Conservation (phyloP, 2,113 vertebrate genomes). For the Misgurnus mizolepis region DNA sequence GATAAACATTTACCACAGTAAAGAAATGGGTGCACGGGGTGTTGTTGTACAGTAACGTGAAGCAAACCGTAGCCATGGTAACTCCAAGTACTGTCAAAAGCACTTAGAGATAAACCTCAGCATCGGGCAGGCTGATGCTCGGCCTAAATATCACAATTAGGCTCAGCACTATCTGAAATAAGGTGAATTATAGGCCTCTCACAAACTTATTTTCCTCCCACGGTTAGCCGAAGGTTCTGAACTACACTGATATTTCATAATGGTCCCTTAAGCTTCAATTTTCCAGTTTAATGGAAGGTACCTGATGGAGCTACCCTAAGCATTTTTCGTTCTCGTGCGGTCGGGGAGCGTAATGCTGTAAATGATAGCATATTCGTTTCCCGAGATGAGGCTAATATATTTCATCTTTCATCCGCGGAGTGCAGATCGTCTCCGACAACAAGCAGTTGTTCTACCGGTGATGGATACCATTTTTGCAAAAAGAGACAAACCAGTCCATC, state of each 20-base stretch:
- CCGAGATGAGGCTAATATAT: slow-evolving; percentile 52
- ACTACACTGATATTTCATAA: slow-evolving; percentile 46
- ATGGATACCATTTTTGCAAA: not conserved
- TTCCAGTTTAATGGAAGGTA: slow-evolving; percentile 56
- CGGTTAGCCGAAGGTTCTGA: slow-evolving; percentile 37
- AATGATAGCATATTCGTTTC: slow-evolving; percentile 61
- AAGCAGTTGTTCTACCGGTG: not conserved
- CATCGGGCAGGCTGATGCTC: slow-evolving; percentile 35
- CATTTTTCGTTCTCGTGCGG: slow-evolving; percentile 16
- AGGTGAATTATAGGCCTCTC: slow-evolving; percentile 37
- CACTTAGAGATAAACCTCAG: slow-evolving; percentile 41
- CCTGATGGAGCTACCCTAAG: slow-evolving; percentile 48
- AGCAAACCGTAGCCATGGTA: slow-evolving; percentile 64
- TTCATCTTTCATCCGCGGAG: slow-evolving; percentile 54
- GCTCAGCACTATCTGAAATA: slow-evolving; percentile 37
- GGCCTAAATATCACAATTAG: slow-evolving; percentile 53
- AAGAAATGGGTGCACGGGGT: not conserved
- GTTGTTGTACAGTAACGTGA: not conserved
- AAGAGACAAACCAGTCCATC: not conserved
- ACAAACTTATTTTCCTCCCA: slow-evolving; percentile 41
- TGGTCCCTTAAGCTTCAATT: slow-evolving; percentile 49
- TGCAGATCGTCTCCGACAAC: slow-evolving; percentile 13
- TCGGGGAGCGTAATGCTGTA: slow-evolving; percentile 54
- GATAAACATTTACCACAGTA: not conserved
- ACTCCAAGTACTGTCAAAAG: slow-evolving; percentile 54